Evolutionary conservation across 2,113 vertebrate species (phyloP).

Genomic region (Platycercus adscitus): DNA sequence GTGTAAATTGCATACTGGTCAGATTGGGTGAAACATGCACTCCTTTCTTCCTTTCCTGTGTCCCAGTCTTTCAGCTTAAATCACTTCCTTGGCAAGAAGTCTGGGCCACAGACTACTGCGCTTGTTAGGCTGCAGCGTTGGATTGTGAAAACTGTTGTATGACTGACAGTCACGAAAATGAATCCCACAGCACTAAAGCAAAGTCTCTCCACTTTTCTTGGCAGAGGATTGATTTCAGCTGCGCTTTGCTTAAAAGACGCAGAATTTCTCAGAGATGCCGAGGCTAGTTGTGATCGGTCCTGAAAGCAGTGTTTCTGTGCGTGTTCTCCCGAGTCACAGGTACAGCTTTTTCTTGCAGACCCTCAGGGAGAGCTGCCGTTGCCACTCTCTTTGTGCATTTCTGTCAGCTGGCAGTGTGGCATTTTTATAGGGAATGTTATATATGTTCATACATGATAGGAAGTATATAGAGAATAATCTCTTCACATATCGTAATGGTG

Average conservation of each 20-base stretch:
- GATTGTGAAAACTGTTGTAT: neutral
- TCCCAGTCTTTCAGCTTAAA: constrained; percentile 9
- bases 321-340: neutral
- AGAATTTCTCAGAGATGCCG: neutral
- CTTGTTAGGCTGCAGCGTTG: constrained; percentile 6
- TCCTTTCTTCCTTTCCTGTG: neutral
- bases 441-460: neutral
- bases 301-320: neutral
- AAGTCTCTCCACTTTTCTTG: constrained; percentile 17
- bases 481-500: neutral
- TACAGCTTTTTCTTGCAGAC: neutral
- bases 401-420: neutral
- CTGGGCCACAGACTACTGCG: constrained; percentile 4
- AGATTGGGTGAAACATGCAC: neutral
- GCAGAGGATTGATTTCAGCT: constrained; percentile 40
- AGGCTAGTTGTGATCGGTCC: neutral
- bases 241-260: constrained; percentile 19
- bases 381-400: neutral
- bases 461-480: neutral
- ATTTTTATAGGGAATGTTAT: neutral
- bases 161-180: constrained; percentile 45
- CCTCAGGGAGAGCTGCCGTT: accelerated
- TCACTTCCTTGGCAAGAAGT: neutral
- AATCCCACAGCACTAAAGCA: constrained; percentile 19
- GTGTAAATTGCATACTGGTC: constrained; percentile 34